Conservation (phyloP, 2,888 invertebrate species). For the Drosophila melanocephala region DNA sequence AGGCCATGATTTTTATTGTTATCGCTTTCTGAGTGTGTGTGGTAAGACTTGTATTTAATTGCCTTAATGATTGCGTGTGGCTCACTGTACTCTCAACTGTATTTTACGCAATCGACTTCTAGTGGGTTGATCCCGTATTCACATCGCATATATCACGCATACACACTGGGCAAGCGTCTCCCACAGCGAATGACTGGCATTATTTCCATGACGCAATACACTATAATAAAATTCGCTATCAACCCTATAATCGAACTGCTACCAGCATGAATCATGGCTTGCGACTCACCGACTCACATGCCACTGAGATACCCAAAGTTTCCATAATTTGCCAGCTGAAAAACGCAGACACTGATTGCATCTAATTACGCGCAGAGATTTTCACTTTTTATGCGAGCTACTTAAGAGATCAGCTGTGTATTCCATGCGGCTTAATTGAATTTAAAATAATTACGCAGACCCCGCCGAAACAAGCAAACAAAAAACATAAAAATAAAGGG, state of each 20-base stretch:
- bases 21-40: constrained; percentile 1
- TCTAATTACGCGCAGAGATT: constrained; percentile 72
- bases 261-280: constrained; percentile 18
- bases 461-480: constrained; percentile 7
- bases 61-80: constrained; percentile 25
- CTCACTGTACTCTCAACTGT: constrained; percentile 19
- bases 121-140: constrained; percentile 35
- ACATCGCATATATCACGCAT: constrained; percentile 46
- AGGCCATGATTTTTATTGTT: constrained; percentile 39
- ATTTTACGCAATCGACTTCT: constrained; percentile 26
- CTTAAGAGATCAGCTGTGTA: constrained; percentile 33
- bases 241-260: constrained; percentile 40
- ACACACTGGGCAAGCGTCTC: constrained; percentile 44
- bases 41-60: constrained; percentile 35
- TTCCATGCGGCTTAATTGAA: constrained; percentile 60
- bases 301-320: constrained; percentile 10
- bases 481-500: constrained; percentile 2
- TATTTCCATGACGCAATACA: constrained; percentile 42
- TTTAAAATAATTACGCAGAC: constrained; percentile 45
- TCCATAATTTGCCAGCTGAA: constrained; percentile 16
- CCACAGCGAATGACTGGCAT: constrained; percentile 47
- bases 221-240: constrained; percentile 28
- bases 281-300: constrained; percentile 4
- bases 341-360: constrained; percentile 62
- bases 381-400: constrained; percentile 59